A percentile compares a stretch with the other conserved stretches of the same genome.
These are phyloP conservation scores for Nysson spinosus DNA, from an alignment of 2,888 invertebrate species.

Conservation along the genomic window DNA sequence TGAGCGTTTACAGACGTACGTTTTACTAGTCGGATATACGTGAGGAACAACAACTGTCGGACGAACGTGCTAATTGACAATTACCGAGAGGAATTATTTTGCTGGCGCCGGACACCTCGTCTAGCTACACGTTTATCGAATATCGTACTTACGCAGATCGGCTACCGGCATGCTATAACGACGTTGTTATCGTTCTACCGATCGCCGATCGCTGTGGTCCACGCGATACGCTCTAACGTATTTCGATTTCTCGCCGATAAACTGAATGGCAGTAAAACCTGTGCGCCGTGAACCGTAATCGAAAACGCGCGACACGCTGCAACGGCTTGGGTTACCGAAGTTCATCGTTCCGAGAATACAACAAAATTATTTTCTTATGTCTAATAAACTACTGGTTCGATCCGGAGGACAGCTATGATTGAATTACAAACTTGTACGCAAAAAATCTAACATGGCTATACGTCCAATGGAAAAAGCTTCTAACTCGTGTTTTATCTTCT, in stretches of 20 bases:
- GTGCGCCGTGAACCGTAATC: too few species aligned
- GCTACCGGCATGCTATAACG: conserved; percentile 40
- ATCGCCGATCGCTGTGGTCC: conserved; percentile 44
- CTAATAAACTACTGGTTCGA: too few species aligned
- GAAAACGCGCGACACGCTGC: too few species aligned
- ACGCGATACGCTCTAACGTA: conserved; percentile 26
- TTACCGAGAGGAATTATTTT: conserved; percentile 59
- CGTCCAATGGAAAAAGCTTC: too few species aligned
- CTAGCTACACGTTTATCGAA: conserved; percentile 59
- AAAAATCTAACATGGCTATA: too few species aligned
- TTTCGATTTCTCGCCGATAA: conserved; percentile 49
- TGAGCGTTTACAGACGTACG: conserved; percentile 1
- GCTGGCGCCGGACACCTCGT: conserved; percentile 58
- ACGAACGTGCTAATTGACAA: conserved; percentile 64
- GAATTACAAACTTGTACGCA: too few species aligned
- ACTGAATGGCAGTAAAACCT: conserved; percentile 52
- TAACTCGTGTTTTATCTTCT: too few species aligned
- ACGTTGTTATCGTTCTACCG: conserved; percentile 55
- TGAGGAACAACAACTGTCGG: conserved; percentile 4
- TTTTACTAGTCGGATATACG: not conserved
- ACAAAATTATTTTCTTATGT: too few species aligned
- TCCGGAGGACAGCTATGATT: too few species aligned
- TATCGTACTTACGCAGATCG: conserved; percentile 21
- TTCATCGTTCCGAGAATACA: too few species aligned
- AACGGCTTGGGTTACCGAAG: too few species aligned